These are phyloP conservation scores for Pogonophryne albipinna DNA, from an alignment of 2,797 vertebrate species.

Conservation along the genomic window DNA sequence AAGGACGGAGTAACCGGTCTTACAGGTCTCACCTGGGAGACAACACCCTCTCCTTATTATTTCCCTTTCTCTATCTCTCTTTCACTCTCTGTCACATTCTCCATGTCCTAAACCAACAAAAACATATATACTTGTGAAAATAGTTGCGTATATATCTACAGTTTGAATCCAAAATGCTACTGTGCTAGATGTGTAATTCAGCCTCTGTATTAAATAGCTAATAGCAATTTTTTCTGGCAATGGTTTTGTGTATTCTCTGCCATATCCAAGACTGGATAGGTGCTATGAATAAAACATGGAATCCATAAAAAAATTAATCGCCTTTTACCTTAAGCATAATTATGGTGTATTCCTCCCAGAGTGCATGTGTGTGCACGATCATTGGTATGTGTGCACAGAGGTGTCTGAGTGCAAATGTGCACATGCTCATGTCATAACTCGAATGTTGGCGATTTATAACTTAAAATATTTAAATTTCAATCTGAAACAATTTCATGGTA, in stretches of 20 bases:
- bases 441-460: slow-evolving; percentile 23
- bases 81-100: slow-evolving; percentile 28
- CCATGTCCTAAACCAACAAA: slow-evolving; percentile 15
- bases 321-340: slow-evolving; percentile 83
- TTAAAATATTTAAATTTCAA: slow-evolving; percentile 19
- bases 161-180: slow-evolving; percentile 20
- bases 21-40: slow-evolving; percentile 59
- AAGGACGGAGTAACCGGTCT: slow-evolving; percentile 72
- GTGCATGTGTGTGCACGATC: slow-evolving; percentile 38
- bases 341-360: slow-evolving; percentile 75
- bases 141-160: slow-evolving; percentile 25
- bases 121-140: slow-evolving; percentile 31
- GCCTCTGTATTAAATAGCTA: slow-evolving; percentile 46
- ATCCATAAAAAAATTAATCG: slow-evolving; percentile 86
- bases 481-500: slow-evolving; percentile 3
- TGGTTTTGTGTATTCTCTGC: slow-evolving; percentile 54
- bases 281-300: slow-evolving; percentile 87
- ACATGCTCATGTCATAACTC: slow-evolving; percentile 31
- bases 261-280: slow-evolving; percentile 73
- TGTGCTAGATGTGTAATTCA: slow-evolving; percentile 37
- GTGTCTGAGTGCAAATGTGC: slow-evolving; percentile 20
- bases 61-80: slow-evolving; percentile 26
- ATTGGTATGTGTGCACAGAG: slow-evolving; percentile 17
- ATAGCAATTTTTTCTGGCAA: slow-evolving; percentile 56
- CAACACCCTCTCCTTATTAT: slow-evolving; percentile 57